Evolutionary conservation across 2,888 invertebrate genomes (phyloP).

Genomic region (Apamea crenata): DNA sequence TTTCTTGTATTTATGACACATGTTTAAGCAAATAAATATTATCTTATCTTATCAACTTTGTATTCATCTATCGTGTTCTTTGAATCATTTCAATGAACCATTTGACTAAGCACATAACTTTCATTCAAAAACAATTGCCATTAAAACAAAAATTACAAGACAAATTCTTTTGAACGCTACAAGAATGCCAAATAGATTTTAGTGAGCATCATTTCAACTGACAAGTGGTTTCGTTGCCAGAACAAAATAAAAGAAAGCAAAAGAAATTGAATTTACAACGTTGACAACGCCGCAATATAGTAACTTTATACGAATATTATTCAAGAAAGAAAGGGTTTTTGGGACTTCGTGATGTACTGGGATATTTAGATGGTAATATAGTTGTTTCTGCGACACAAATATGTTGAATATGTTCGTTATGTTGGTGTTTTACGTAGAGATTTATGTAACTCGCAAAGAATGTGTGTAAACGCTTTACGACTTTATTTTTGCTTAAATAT

Average conservation of each 20-base stretch:
- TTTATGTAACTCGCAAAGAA: conserved; percentile 52
- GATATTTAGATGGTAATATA: conserved; percentile 56
- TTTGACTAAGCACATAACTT: neutral
- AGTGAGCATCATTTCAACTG: conserved; percentile 30
- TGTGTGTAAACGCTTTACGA: conserved; percentile 45
- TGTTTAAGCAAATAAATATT: no score
- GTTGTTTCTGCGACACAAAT: conserved; percentile 50
- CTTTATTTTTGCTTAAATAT: conserved; percentile 23
- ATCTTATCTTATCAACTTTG: neutral
- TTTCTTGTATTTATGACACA: no score
- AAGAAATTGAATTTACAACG: conserved; percentile 56
- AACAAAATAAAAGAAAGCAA: conserved; percentile 43
- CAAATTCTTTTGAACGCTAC: conserved; percentile 11
- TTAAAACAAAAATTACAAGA: conserved; percentile 10
- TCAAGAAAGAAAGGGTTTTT: conserved; percentile 50
- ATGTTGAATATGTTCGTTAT: conserved; percentile 41
- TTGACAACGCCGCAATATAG: conserved; percentile 48
- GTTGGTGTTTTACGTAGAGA: conserved; percentile 36
- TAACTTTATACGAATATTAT: conserved; percentile 59
- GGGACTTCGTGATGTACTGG: conserved; percentile 30
- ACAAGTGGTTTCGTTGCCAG: conserved; percentile 30
- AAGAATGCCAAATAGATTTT: conserved; percentile 29
- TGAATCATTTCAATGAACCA: neutral
- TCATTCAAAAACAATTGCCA: neutral
- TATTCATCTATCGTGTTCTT: neutral